These are phyloP conservation scores for Margarornis squamiger DNA, from an alignment of 2,797 vertebrate species.

Conservation along the genomic window DNA sequence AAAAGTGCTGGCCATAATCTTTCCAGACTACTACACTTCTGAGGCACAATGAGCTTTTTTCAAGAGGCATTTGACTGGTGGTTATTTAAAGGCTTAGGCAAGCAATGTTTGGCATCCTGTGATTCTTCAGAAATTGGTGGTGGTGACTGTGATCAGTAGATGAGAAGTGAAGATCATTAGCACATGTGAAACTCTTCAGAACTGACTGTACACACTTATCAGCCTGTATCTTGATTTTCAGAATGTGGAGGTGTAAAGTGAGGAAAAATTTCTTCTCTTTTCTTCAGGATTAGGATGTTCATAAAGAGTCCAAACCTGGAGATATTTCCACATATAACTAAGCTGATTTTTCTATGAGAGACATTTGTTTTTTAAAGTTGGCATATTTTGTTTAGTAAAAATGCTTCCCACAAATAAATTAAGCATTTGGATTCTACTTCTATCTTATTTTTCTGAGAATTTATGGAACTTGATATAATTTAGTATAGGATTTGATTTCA, in stretches of 20 bases:
- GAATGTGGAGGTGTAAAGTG: conserved; percentile 14
- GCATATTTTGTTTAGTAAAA: not conserved
- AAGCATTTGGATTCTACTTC: not conserved
- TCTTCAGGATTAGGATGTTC: not conserved
- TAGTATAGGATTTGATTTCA: not conserved
- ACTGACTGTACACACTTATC: not conserved
- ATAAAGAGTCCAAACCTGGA: not conserved
- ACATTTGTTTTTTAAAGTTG: not conserved
- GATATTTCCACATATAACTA: not conserved
- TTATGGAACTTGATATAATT: not conserved
- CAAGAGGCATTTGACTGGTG: not conserved
- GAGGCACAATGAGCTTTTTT: not conserved
- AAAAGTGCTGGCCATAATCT: not conserved
- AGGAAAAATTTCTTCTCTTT: not conserved
- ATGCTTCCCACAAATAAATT: not conserved
- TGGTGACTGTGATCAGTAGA: not conserved
- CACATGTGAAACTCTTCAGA: conserved; percentile 12
- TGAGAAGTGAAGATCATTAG: not conserved
- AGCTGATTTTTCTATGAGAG: not conserved
- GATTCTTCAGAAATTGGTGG: not conserved
- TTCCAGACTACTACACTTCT: not conserved
- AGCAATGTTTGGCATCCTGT: not conserved
- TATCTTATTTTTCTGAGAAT: not conserved
- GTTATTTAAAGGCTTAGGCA: not conserved
- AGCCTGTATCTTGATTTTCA: conserved; percentile 35